These are phyloP conservation scores for Sylvia atricapilla DNA, from an alignment of 2,113 vertebrate species.

Conservation along the genomic window DNA sequence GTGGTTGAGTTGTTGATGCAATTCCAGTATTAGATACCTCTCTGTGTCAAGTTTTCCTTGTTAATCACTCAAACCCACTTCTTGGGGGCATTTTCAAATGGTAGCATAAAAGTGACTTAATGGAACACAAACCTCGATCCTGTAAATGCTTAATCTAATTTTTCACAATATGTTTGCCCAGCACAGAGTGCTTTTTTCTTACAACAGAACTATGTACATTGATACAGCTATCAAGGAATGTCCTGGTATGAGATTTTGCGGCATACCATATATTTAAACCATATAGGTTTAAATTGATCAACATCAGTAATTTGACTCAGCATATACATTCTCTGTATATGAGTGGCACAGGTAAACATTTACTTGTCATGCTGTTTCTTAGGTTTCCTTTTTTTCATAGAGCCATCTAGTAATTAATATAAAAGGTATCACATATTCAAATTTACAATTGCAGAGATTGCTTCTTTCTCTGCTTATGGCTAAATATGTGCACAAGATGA, in stretches of 20 bases:
- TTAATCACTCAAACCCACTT: background rate
- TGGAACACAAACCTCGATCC: background rate
- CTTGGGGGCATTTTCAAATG: background rate
- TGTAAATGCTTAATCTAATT: background rate
- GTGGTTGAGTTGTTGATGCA: background rate
- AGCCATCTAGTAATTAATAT: background rate
- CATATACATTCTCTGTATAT: background rate
- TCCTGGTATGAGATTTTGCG: background rate
- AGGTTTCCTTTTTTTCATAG: background rate
- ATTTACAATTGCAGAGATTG: background rate
- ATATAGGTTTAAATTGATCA: background rate
- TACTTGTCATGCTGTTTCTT: background rate
- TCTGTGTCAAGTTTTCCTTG: background rate
- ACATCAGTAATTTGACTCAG: background rate
- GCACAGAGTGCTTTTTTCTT: background rate
- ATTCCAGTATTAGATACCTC: background rate
- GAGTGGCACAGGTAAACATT: background rate
- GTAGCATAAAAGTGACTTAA: background rate
- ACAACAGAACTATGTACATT: background rate
- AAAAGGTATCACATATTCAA: background rate
- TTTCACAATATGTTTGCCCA: background rate
- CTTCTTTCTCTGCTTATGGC: background rate
- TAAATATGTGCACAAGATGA: background rate
- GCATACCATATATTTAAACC: background rate
- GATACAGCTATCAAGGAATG: background rate